phyloP scores from a whole-genome alignment of 2,797 vertebrate genomes.

The Steatocranus sp. region DNA sequence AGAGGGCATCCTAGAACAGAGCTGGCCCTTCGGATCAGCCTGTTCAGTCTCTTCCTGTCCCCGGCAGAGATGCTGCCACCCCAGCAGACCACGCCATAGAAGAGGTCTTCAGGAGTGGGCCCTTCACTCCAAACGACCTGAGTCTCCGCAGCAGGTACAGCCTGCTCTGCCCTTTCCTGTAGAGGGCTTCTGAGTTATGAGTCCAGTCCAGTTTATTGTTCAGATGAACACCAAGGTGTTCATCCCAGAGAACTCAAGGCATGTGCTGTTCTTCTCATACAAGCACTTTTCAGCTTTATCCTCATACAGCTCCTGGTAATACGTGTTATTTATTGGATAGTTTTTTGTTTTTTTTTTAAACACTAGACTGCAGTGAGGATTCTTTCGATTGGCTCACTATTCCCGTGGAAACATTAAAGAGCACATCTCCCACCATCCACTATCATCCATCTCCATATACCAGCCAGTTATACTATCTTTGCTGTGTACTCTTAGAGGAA shows the following conservation, averaged over 20 bases:
- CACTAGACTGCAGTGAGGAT: constrained; percentile 8
- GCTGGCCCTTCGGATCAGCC: too few relatives aligned
- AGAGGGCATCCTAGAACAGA: too few relatives aligned
- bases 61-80: too few relatives aligned
- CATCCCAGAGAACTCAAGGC: neutral
- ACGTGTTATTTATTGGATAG: neutral
- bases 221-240: too few relatives aligned
- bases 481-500: neutral
- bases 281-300: neutral
- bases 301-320: neutral
- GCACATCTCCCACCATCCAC: neutral
- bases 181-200: too few relatives aligned
- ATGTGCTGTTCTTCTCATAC: neutral
- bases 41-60: too few relatives aligned
- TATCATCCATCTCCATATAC: neutral
- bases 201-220: too few relatives aligned
- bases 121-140: too few relatives aligned
- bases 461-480: neutral
- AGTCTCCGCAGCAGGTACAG: too few relatives aligned
- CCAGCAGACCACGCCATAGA: too few relatives aligned
- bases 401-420: neutral
- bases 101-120: too few relatives aligned
- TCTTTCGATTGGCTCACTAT: neutral
- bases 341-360: neutral
- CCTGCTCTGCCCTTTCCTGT: too few relatives aligned